phyloP scores from a whole-genome alignment of 2,797 vertebrate genomes.

The Cichlasoma orientale region DNA sequence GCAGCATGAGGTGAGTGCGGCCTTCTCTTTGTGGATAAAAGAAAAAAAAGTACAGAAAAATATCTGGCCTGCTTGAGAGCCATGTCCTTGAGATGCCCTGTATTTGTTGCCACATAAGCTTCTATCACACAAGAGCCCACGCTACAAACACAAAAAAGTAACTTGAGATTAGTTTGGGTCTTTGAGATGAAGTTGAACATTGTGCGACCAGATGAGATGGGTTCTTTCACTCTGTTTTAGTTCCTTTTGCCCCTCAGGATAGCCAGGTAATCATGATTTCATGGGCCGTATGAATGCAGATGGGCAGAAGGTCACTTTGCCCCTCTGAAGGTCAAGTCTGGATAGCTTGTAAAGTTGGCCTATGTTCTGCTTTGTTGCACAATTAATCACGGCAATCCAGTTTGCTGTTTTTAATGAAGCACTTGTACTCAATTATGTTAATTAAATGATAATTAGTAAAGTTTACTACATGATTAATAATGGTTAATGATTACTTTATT shows the following conservation, averaged over 20 bases:
- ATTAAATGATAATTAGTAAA: neutral
- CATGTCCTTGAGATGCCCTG: conserved; percentile 48
- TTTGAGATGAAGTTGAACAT: conserved; percentile 70
- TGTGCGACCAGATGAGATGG: conserved; percentile 48
- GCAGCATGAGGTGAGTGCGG: neutral
- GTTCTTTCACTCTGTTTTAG: conserved; percentile 24
- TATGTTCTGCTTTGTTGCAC: neutral
- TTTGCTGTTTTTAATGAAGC: neutral
- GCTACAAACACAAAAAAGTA: conserved; percentile 43
- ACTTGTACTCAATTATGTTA: neutral
- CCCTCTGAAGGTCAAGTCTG: conserved; percentile 12
- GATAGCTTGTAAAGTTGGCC: conserved; percentile 5
- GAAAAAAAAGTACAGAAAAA: neutral
- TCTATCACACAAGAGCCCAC: conserved; percentile 39
- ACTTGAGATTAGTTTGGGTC: conserved; percentile 61
- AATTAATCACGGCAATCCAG: neutral
- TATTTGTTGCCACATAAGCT: conserved; percentile 14
- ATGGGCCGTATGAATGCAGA: conserved; percentile 61
- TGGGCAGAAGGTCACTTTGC: conserved; percentile 21
- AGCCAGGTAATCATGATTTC: conserved; percentile 67
- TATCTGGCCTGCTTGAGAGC: neutral
- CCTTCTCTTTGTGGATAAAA: conserved; percentile 4
- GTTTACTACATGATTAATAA: neutral
- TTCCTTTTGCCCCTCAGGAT: conserved; percentile 48
- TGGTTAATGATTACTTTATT: neutral